Evolutionary conservation across 2,797 vertebrate species (phyloP), one percentile per base, ranked within the genome.

Genomic region (Epinephelus coioides): DNA sequence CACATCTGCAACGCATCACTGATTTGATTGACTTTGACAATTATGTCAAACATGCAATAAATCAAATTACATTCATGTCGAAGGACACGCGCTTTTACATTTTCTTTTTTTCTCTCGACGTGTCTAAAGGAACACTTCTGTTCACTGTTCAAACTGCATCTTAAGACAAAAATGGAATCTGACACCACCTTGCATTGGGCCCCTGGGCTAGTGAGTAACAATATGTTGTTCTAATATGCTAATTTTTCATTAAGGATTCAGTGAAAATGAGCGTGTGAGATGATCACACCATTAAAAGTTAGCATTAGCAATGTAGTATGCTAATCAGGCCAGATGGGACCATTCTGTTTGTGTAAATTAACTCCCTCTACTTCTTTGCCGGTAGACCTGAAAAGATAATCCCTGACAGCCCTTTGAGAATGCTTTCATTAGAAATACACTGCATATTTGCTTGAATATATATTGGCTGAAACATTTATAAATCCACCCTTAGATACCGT

Each of bases 201-300:
- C 87, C 82, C 81, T 46, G 75, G 85, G 89, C 86, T 60, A 77
- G 75, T 87, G 84, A 79, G 84, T 91, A 84, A 94, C 94, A 93
- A 94, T 93, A 90, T 93, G 93, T 86, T 94, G 87, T 89, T 93
- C 80, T 89, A 89, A 90, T 92, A 93, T 95, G 93, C 90, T 78
- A 93, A 94, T 94, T 83, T 69, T 51, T 38, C 74, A 93, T 95
- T 92, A 93, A 83, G 67, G 68, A 94, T 93, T 93, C 93, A 91
- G 91, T 86, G 91, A 89, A 91, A 92, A 91, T 91, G 83, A 92
- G 87, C 40, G 44, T 72, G 89, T 88, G 88, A 89, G 90, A 94
- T 93, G 86, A 93, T 94, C 90, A 88, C 89, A 86, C 89, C 89
- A 91, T 94, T 94, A 94, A 94, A 95, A 94, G 91, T 93, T 93